Conservation (phyloP, 2,888 invertebrate species). For the Gymnoscelis rufifasciata region DNA sequence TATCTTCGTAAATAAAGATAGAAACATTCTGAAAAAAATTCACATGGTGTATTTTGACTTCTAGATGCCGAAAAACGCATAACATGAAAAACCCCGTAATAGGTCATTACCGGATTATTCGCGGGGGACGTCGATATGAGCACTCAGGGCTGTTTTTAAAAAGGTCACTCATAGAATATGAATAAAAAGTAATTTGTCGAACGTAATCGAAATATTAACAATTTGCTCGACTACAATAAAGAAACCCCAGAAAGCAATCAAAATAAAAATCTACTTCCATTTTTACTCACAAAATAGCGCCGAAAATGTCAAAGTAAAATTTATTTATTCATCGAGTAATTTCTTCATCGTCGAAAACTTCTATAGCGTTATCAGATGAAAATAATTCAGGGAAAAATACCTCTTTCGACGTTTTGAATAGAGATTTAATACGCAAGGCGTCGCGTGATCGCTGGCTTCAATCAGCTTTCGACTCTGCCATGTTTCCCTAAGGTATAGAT, state of each 20-base stretch:
- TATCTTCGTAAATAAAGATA: too few species aligned
- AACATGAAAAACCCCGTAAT: too few species aligned
- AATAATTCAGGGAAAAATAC: conserved; percentile 27
- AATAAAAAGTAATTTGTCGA: background rate
- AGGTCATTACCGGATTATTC: too few species aligned
- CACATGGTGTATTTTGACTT: too few species aligned
- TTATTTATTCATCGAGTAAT: conserved; percentile 27
- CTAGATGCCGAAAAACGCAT: too few species aligned
- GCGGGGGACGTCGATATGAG: too few species aligned
- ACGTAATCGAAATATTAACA: background rate
- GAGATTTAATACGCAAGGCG: conserved; percentile 30
- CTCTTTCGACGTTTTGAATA: conserved; percentile 29
- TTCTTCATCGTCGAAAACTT: conserved; percentile 26
- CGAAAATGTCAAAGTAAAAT: conserved; percentile 13
- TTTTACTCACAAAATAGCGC: conserved; percentile 5
- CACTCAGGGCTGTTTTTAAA: too few species aligned
- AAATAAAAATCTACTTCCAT: conserved; percentile 3
- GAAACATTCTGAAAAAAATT: too few species aligned
- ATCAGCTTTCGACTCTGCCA: conserved; percentile 19
- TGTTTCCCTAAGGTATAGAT: conserved; percentile 8
- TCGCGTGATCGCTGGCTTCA: conserved; percentile 22
- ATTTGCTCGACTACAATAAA: background rate
- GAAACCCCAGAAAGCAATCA: background rate
- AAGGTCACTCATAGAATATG: background rate
- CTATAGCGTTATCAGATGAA: conserved; percentile 25